Conservation (phyloP, 2,113 vertebrate genomes). For the Tachycineta bicolor region DNA sequence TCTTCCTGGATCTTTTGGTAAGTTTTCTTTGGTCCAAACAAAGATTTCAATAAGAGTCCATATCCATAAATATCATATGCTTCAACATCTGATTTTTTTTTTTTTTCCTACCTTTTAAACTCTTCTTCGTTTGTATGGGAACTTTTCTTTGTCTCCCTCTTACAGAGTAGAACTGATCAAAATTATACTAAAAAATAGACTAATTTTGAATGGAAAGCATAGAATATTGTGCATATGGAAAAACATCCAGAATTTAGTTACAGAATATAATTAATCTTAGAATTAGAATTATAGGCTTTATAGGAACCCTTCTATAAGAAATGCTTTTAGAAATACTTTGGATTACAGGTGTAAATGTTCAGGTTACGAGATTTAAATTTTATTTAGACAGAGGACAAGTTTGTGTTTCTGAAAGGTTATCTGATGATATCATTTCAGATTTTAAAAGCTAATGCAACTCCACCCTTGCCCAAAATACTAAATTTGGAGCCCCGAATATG, state of each 20-base stretch:
- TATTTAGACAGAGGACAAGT: not conserved
- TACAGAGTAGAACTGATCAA: not conserved
- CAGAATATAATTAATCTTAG: not conserved
- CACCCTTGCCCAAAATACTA: not conserved
- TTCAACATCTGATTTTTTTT: not conserved
- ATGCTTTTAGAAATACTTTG: not conserved
- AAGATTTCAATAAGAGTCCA: not conserved
- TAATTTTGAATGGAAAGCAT: not conserved
- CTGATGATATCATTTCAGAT: not conserved
- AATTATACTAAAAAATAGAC: not conserved
- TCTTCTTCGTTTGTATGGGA: not conserved
- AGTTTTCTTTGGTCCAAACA: not conserved
- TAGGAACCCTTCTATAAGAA: not conserved
- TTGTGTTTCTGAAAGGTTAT: not conserved
- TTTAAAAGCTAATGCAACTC: not conserved
- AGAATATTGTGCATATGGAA: not conserved
- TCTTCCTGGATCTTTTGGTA: not conserved
- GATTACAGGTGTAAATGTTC: not conserved
- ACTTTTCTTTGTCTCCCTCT: not conserved
- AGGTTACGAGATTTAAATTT: not conserved
- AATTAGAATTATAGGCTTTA: not conserved
- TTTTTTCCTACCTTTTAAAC: not conserved
- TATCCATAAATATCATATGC: not conserved
- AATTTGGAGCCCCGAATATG: not conserved
- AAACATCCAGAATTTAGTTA: not conserved